Base-by-base conservation (phyloP, 2,888 invertebrate species). In the Drosophila barbarae region DNA sequence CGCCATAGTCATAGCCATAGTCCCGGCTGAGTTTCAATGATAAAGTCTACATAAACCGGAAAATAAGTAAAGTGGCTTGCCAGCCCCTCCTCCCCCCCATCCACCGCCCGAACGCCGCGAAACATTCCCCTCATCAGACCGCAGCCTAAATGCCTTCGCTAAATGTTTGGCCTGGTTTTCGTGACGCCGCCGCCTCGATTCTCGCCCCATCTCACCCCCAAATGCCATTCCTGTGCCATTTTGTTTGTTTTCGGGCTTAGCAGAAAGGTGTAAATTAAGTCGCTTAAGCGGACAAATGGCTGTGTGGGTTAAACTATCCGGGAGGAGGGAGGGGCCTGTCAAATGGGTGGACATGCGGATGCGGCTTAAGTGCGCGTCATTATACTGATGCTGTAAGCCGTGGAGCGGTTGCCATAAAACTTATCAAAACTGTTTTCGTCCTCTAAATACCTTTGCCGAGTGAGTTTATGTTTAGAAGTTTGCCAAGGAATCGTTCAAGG, bases 21-120 rank as follows among this genome's bases (percentile, higher is more conserved):
- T 35, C 42, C 64, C 63, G 72, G 85, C 74, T 82, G 72, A 76
- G 68, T 77, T 81, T 77, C 84, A 76, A 84, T 82, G 77, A 77
- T 77, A 77, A 80, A 84, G 83, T 78, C 86, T 75, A 78, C 80
- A 76, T 84, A 75, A 82, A 77, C 74, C 84, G 82, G 84, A 73
- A 82, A 84, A 79, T 85, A 83, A 78, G 76, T 77, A 82, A 84
- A 84, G 76, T 81, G 83, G 83, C 79, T 69, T 58, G 65, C 63
- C 63, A 36, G 34, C 49, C 68, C 61, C 35, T 12, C 0, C 3
- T 18, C 23, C 6, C 13, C 18, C 36, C n/a, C 13, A 23, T 7
- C 26, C 26, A 7, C 26, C 26, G 1, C 8, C 42, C 42, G 44
- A 46, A 18, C 30, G 30, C 46, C 32, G 21, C 46, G 30, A 47